phyloP scores from a whole-genome alignment of 1,140 invertebrate species.

The Anoplophora glabripennis region DNA sequence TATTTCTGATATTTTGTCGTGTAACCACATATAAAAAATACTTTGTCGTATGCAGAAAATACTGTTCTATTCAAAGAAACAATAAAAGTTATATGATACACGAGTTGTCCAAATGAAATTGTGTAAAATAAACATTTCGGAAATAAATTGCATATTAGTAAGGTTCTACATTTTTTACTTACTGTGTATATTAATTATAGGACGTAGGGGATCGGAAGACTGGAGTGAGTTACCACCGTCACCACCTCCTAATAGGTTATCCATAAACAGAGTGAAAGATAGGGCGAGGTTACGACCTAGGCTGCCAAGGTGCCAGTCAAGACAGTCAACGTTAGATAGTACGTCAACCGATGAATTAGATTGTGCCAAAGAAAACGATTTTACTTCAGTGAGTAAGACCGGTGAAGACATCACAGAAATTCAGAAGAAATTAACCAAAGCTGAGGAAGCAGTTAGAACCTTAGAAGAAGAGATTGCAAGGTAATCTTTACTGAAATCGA shows the following conservation, averaged over 20 bases:
- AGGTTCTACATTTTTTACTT: too few relatives aligned
- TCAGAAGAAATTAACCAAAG: conserved; percentile 64
- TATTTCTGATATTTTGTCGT: too few relatives aligned
- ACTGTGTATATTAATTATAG: too few relatives aligned
- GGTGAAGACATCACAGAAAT: conserved; percentile 67
- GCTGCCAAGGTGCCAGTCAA: conserved; percentile 62
- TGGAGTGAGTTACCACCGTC: conserved; percentile 73
- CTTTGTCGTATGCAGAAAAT: too few relatives aligned
- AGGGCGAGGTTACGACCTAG: conserved; percentile 63
- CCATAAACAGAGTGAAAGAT: conserved; percentile 74
- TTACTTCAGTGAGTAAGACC: conserved; percentile 27
- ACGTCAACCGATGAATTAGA: conserved; percentile 61
- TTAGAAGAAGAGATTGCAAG: conserved; percentile 45
- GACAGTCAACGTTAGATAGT: conserved; percentile 65
- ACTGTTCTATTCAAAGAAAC: too few relatives aligned
- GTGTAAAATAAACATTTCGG: too few relatives aligned
- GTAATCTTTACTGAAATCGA: too few relatives aligned
- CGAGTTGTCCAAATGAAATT: too few relatives aligned
- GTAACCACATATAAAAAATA: too few relatives aligned
- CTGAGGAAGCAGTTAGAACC: conserved; percentile 38
- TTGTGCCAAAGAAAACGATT: conserved; percentile 35
- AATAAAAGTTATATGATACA: too few relatives aligned
- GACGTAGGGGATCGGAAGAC: conserved; percentile 60
- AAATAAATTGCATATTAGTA: too few relatives aligned
- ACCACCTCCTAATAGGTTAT: conserved; percentile 63